These are phyloP conservation scores for Drosophila setosimentum DNA, from an alignment of 2,888 invertebrate species.

Conservation along the genomic window DNA sequence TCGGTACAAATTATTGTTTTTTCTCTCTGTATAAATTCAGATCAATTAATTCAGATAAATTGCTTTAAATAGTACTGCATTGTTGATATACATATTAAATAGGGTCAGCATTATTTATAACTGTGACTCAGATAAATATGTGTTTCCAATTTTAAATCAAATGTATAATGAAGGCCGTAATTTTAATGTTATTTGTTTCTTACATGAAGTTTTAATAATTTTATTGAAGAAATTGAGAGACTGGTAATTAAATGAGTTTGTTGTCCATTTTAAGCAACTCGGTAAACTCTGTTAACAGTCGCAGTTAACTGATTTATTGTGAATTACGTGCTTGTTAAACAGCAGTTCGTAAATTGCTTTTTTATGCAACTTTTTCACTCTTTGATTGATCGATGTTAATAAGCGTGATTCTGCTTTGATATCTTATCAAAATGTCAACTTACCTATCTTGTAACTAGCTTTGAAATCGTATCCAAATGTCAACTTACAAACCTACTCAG, in stretches of 20 bases:
- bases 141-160: neutral
- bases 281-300: neutral
- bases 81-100: neutral
- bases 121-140: neutral
- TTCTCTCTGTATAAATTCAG: neutral
- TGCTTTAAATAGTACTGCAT: neutral
- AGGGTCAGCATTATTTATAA: neutral
- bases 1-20: neutral
- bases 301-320: neutral
- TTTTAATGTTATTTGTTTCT: neutral
- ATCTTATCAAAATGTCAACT: conserved; percentile 21
- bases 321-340: conserved; percentile 2
- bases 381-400: neutral
- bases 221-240: neutral
- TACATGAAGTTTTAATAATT: neutral
- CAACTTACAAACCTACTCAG: conserved; percentile 40
- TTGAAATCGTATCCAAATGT: conserved; percentile 8
- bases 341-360: neutral
- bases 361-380: neutral
- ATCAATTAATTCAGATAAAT: neutral
- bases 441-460: conserved; percentile 19
- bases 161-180: neutral
- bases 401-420: conserved; percentile 4
- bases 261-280: neutral
- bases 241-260: neutral